These are phyloP conservation scores for Myotis pilosus DNA, from an alignment of 2,797 vertebrate species.

Conservation along the genomic window DNA sequence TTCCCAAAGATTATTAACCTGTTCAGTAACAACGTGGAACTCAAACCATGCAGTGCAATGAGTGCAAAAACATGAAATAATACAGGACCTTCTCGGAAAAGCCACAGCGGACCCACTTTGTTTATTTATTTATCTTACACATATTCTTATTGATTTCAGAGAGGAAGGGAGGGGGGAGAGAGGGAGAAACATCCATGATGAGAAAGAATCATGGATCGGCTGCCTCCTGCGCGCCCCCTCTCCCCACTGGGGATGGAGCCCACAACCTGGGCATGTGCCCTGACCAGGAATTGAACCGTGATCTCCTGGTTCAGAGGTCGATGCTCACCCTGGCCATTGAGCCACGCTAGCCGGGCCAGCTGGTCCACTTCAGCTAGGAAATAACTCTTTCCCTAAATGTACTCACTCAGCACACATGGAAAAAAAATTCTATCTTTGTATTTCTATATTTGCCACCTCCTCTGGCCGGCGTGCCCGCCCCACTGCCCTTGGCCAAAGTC, in stretches of 20 bases:
- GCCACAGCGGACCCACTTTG: background rate
- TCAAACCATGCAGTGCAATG: background rate
- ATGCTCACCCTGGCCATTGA: too few relatives aligned
- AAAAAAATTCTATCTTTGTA: background rate
- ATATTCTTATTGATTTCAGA: too few relatives aligned
- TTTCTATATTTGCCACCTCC: background rate
- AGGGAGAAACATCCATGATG: too few relatives aligned
- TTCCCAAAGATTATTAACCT: background rate
- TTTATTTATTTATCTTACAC: too few relatives aligned
- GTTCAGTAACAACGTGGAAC: background rate
- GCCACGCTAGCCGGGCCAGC: too few relatives aligned
- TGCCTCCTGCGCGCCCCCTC: too few relatives aligned
- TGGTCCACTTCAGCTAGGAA: background rate
- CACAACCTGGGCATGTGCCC: too few relatives aligned
- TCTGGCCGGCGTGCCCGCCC: background rate
- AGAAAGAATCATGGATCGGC: too few relatives aligned
- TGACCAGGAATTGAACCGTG: too few relatives aligned
- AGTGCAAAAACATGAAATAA: background rate
- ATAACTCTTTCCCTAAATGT: background rate
- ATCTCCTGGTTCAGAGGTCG: too few relatives aligned
- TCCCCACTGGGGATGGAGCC: too few relatives aligned
- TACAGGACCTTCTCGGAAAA: background rate
- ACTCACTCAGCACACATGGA: background rate
- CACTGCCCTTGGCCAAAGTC: background rate
- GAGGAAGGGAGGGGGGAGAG: too few relatives aligned